A percentile compares a stretch with the other conserved stretches of the same genome.
These are phyloP conservation scores for Nesoenas mayeri DNA, from an alignment of 2,113 vertebrate species.

Conservation along the genomic window DNA sequence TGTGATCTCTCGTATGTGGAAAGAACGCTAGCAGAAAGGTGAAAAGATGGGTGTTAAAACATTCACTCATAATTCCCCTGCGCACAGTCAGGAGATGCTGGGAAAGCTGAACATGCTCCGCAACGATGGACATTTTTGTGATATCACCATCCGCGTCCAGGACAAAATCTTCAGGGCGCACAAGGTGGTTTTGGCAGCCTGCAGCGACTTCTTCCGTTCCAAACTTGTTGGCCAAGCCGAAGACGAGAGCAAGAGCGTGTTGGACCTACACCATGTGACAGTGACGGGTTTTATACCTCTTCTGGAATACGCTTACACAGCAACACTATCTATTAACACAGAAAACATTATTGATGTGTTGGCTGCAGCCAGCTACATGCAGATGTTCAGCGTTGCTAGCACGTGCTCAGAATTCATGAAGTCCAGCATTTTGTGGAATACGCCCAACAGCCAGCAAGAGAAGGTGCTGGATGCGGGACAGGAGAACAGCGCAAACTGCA, in stretches of 20 bases:
- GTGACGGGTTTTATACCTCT: constrained; percentile 96
- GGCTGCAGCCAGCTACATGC: constrained; percentile 98
- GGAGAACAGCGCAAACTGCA: constrained; percentile 87
- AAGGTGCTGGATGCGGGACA: constrained; percentile 86
- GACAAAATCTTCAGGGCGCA: constrained; percentile 93
- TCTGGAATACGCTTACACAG: constrained; percentile 96
- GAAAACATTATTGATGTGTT: constrained; percentile 98
- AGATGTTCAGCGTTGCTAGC: constrained; percentile 98
- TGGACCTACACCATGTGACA: constrained; percentile 97
- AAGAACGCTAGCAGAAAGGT: constrained; percentile 63
- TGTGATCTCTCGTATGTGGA: constrained; percentile 67
- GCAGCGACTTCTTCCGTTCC: constrained; percentile 93
- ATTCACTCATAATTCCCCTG: constrained; percentile 91
- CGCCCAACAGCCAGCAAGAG: constrained; percentile 78
- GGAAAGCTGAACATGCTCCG: constrained; percentile 91
- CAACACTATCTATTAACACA: constrained; percentile 95
- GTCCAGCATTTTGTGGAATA: constrained; percentile 97
- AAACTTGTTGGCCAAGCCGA: constrained; percentile 88
- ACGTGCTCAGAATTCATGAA: constrained; percentile 99
- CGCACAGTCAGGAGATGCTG: constrained; percentile 93
- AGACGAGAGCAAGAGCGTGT: constrained; percentile 88
- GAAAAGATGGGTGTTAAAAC: constrained; percentile 92
- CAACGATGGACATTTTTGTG: constrained; percentile 90
- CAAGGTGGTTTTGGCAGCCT: constrained; percentile 91
- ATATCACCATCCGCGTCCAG: constrained; percentile 92